Conservation (phyloP, 2,888 invertebrate species). For the Autographa pulchrina region DNA sequence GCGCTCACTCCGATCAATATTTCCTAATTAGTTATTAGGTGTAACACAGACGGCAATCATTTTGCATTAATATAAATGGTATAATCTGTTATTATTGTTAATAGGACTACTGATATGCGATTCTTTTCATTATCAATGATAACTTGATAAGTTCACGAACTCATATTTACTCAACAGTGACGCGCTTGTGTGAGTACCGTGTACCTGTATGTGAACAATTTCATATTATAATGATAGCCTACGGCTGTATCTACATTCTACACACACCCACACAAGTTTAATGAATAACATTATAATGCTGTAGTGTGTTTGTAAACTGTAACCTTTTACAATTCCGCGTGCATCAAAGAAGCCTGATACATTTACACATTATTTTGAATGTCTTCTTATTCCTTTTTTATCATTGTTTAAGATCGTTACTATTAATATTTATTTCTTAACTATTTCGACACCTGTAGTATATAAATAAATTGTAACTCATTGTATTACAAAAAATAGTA, state of each 20-base stretch:
- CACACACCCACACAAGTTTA: conserved; percentile 44
- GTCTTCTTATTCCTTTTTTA: conserved; percentile 32
- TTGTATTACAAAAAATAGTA: conserved; percentile 58
- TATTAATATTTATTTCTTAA: conserved; percentile 51
- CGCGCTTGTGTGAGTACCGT: conserved; percentile 39
- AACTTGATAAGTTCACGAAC: conserved; percentile 58
- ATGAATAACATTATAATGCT: conserved; percentile 50
- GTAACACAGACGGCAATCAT: conserved; percentile 43
- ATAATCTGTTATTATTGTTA: conserved; percentile 52
- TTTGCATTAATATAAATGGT: conserved; percentile 44
- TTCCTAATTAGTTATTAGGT: conserved; percentile 74
- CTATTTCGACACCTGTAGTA: conserved; percentile 49
- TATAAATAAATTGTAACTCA: conserved; percentile 56
- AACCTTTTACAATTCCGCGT: conserved; percentile 53
- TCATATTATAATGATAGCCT: conserved; percentile 47
- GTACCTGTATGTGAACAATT: conserved; percentile 36
- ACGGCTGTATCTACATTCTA: conserved; percentile 52
- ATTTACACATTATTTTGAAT: conserved; percentile 42
- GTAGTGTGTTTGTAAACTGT: conserved; percentile 56
- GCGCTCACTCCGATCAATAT: conserved; percentile 79
- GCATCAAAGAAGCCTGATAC: conserved; percentile 36
- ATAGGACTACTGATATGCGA: conserved; percentile 46
- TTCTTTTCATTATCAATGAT: conserved; percentile 59
- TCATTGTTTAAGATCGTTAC: conserved; percentile 36
- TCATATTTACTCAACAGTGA: conserved; percentile 54